Evolutionary conservation across 2,888 invertebrate species (phyloP).

Genomic region (Leptopilina syphax): DNA sequence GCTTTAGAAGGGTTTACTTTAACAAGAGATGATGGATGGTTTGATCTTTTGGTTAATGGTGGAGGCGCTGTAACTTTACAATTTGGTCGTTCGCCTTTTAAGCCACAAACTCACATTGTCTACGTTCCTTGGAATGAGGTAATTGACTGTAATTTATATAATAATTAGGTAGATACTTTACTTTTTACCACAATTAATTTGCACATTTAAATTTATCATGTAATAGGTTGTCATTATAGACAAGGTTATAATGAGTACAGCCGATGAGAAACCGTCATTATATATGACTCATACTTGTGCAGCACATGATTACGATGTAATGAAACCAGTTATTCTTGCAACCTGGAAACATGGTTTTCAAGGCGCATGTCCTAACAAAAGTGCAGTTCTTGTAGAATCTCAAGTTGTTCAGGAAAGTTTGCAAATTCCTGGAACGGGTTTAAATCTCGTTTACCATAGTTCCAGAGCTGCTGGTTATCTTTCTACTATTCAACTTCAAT

Average conservation of each 20-base stretch:
- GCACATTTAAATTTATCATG: conserved; percentile 7
- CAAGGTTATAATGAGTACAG: conserved; percentile 88
- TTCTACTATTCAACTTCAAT: conserved; percentile 93
- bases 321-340: conserved; percentile 95
- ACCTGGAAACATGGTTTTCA: conserved; percentile 98
- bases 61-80: conserved; percentile 97
- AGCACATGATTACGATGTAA: conserved; percentile 92
- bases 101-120: conserved; percentile 91
- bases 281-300: conserved; percentile 88
- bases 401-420: conserved; percentile 97
- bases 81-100: conserved; percentile 94
- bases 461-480: conserved; percentile 95
- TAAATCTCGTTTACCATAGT: conserved; percentile 98
- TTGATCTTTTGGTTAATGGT: conserved; percentile 99
- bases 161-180: neutral
- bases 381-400: conserved; percentile 92
- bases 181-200: neutral
- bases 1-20: conserved; percentile 97
- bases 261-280: conserved; percentile 85
- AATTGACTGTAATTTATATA: conserved; percentile 3
- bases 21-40: conserved; percentile 95
- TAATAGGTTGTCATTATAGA: conserved; percentile 93
- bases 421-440: conserved; percentile 94
- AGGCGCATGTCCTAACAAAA: conserved; percentile 95
- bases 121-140: conserved; percentile 98